Base-by-base conservation (phyloP, 64 coral and sea anemone genomes). In the Porites lutea region DNA sequence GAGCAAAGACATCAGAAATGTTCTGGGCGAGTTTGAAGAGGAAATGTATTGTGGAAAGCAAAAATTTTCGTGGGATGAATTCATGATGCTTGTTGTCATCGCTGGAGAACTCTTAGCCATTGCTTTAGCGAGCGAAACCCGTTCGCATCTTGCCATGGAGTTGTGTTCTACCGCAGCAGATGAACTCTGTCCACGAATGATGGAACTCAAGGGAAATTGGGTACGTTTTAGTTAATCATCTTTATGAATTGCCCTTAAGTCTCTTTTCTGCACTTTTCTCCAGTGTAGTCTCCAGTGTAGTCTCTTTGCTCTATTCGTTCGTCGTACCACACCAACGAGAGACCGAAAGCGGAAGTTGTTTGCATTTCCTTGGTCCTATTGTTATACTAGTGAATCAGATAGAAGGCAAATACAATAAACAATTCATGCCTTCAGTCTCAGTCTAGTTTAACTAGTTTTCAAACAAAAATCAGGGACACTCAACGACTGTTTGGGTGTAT, bases 41-140 rank as follows among this genome's bases (percentile, higher is more conserved):
- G 79, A 48, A 43, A 63, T 82, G 0, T 57, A 82, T 23, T 82
- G 55, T 18, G 48, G 58, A 46, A 14, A 48, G 19, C 58, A 14
- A 23, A n/a, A 11, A 47, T 82, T 64, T 82, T 82, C 79, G 2
- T 82, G 79, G 79, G 64, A 65, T 58, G 79, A 82, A 82, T 82
- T 82, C n/a, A 82, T 2, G 9, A 63, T 82, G 27, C 79, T 82
- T 46, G 57, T 82, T 44, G 4, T 82, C 16, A 63, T 62, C 8
- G 79, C 79, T 2, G 79, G 79, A 46, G 79, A 82, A 64, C 13
- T 82, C 20, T 61, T 58, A 61, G 58, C 79, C 12, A 19, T 47
- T 3, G 79, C 58, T 16, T 63, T 13, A 22, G 12, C 16, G 6
- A 54, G 48, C 21, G 59, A 63, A 61, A 22, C 37, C 27, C 22